phyloP scores from a whole-genome alignment of 2,797 vertebrate species.

The Gastrophryne carolinensis region DNA sequence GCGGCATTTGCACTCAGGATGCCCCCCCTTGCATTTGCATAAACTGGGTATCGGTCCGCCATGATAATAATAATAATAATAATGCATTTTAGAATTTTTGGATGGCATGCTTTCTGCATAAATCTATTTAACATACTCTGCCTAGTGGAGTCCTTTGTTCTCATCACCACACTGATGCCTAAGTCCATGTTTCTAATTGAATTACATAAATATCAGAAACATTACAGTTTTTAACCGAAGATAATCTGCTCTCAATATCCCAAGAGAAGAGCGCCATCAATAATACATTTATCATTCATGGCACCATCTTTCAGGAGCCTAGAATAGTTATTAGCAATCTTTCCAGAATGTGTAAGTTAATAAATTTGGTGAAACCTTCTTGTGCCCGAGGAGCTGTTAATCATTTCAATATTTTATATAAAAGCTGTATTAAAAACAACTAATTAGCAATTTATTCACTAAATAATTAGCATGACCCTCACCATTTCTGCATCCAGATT shows the following conservation, averaged over 20 bases:
- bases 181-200: background rate
- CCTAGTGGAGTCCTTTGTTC: background rate
- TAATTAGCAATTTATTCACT: background rate
- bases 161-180: background rate
- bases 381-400: background rate
- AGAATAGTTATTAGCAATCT: background rate
- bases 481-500: too few relatives aligned
- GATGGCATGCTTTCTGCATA: background rate
- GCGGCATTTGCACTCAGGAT: too few relatives aligned
- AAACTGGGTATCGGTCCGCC: too few relatives aligned
- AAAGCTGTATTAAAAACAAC: background rate
- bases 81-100: too few relatives aligned
- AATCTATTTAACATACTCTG: background rate
- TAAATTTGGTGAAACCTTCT: background rate
- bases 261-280: background rate
- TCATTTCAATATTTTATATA: background rate
- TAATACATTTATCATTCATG: conserved; percentile 9
- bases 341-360: background rate
- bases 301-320: background rate
- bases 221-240: background rate
- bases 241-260: background rate
- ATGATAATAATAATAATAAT: too few relatives aligned
- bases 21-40: too few relatives aligned
- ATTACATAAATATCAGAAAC: background rate
- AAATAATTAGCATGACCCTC: too few relatives aligned